Percentiles rank a stretch among this genome's conserved stretches.
phyloP scores from a whole-genome alignment of 2,888 invertebrate genomes.

The Lithodes maja region DNA sequence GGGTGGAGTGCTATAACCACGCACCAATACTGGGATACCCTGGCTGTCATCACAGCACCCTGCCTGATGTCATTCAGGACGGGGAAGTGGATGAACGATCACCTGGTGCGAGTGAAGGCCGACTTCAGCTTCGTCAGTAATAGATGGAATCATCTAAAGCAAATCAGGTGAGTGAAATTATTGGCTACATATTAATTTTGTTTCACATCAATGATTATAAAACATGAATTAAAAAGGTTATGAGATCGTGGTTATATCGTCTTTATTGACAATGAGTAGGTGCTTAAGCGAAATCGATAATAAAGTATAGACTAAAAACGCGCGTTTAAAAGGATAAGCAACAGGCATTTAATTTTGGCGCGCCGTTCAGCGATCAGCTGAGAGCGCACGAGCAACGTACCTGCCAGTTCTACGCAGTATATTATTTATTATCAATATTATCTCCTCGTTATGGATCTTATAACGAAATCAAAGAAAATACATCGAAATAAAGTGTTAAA shows the following conservation, averaged over 20 bases:
- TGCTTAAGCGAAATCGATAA: no score
- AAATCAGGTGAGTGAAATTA: background rate
- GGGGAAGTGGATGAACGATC: background rate
- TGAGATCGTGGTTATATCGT: no score
- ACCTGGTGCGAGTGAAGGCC: background rate
- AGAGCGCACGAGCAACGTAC: slow-evolving; percentile 23
- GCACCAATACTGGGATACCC: background rate
- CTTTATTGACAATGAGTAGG: no score
- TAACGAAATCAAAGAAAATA: background rate
- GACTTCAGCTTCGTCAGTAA: background rate
- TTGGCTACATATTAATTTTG: background rate
- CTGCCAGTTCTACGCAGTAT: background rate
- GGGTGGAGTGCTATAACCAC: background rate
- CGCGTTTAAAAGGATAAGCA: background rate
- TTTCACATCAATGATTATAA: no score
- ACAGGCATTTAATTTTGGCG: slow-evolving; percentile 18
- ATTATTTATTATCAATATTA: background rate
- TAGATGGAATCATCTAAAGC: background rate
- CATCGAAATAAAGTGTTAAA: background rate
- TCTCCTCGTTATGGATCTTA: background rate
- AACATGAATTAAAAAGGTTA: no score
- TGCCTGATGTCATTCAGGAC: background rate
- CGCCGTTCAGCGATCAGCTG: slow-evolving; percentile 22
- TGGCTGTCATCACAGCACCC: background rate
- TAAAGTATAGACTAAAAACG: no score